These are phyloP conservation scores for Ligdia adustata DNA, from an alignment of 2,888 invertebrate species.

Conservation along the genomic window DNA sequence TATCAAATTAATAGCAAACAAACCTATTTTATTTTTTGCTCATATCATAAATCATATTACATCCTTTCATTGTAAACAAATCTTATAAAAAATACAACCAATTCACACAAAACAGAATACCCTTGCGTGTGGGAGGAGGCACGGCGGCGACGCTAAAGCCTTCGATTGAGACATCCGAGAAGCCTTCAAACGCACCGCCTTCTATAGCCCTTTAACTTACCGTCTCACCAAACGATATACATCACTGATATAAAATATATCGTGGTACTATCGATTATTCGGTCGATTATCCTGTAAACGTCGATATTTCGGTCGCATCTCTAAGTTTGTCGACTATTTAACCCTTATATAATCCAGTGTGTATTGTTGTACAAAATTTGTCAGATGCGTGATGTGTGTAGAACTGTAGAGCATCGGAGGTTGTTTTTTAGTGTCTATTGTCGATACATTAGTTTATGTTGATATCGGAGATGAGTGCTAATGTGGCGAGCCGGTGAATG, in stretches of 20 bases:
- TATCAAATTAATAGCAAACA: too few relatives aligned
- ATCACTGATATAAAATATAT: not conserved
- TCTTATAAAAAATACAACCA: conserved; percentile 31
- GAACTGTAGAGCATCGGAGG: conserved; percentile 60
- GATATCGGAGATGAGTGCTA: conserved; percentile 63
- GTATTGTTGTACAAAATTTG: conserved; percentile 78
- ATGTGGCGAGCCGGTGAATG: conserved; percentile 49
- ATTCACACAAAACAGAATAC: conserved; percentile 45
- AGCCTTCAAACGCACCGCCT: conserved; percentile 75
- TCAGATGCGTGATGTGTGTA: conserved; percentile 76
- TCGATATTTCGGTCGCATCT: conserved; percentile 15
- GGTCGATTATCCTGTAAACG: conserved; percentile 34
- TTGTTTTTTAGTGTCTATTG: conserved; percentile 50
- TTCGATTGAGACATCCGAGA: conserved; percentile 81
- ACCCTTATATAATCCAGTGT: conserved; percentile 71
- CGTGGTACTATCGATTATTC: conserved; percentile 32
- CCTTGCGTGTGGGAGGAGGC: conserved; percentile 56
- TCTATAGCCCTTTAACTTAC: conserved; percentile 66
- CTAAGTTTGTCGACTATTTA: conserved; percentile 59
- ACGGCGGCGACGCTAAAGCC: conserved; percentile 62
- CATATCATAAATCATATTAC: conserved; percentile 33
- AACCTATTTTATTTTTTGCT: conserved; percentile 12
- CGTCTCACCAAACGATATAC: conserved; percentile 38
- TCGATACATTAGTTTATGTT: conserved; percentile 61
- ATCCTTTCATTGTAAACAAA: conserved; percentile 44